A percentile compares a stretch with the other conserved stretches of the same genome.
phyloP scores from a whole-genome alignment of 2,888 invertebrate species.

The Callosobruchus maculatus region DNA sequence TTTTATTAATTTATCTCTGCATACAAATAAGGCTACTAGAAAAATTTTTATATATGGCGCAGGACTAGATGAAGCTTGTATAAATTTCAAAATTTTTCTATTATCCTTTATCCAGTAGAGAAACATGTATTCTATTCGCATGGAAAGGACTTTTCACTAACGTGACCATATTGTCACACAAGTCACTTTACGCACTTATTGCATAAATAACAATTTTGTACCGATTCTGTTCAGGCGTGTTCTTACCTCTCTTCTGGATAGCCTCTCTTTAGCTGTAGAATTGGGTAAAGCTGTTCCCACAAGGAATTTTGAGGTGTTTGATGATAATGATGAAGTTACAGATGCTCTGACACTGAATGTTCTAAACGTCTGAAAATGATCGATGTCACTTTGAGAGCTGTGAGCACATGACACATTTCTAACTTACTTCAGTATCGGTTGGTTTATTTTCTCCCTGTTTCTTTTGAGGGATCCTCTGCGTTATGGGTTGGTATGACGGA shows the following conservation, averaged over 20 bases:
- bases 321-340: neutral
- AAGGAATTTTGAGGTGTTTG: neutral
- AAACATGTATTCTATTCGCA: no score
- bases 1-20: neutral
- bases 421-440: slow-evolving; percentile 3
- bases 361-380: slow-evolving; percentile 3
- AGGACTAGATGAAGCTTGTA: no score
- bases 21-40: neutral
- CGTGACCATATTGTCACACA: no score
- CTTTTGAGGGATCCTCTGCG: neutral
- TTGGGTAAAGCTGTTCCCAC: slow-evolving; percentile 4
- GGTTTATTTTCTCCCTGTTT: neutral
- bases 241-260: neutral
- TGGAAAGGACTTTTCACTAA: no score
- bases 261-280: slow-evolving; percentile 2
- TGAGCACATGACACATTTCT: neutral
- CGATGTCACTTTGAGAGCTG: neutral
- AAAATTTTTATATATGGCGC: no score
- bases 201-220: no score
- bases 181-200: no score
- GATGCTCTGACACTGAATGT: neutral
- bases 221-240: no score
- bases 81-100: no score
- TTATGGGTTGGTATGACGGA: slow-evolving; percentile 5
- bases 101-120: no score